Conservation (phyloP, 2,888 invertebrate species). For the Gonocerus acuteangulatus region DNA sequence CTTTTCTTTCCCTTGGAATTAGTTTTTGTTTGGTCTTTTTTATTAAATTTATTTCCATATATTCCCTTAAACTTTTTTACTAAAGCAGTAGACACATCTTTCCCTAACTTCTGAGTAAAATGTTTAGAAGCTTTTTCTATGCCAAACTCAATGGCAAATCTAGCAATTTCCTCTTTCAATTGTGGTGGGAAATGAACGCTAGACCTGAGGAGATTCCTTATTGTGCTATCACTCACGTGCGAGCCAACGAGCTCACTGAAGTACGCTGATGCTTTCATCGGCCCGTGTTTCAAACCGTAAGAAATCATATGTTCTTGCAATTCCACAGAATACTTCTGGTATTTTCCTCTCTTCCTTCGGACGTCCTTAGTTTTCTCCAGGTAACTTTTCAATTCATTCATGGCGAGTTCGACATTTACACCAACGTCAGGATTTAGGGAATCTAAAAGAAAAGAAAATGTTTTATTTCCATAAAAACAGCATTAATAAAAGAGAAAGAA, state of each 20-base stretch:
- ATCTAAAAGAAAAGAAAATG: not conserved
- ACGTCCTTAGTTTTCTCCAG: constrained; percentile 34
- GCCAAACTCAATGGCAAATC: constrained; percentile 32
- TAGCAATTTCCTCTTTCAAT: constrained; percentile 35
- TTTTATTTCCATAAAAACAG: not conserved
- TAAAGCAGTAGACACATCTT: constrained; percentile 27
- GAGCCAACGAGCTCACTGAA: constrained; percentile 33
- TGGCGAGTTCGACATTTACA: constrained; percentile 29
- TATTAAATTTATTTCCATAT: constrained; percentile 10
- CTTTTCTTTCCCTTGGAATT: constrained; percentile 5
- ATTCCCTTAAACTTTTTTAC: constrained; percentile 33
- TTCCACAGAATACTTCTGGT: constrained; percentile 34
- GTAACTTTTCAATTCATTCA: constrained; percentile 32
- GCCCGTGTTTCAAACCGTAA: constrained; percentile 33
- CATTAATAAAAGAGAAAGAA: not conserved
- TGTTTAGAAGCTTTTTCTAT: constrained; percentile 30
- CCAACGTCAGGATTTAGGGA: constrained; percentile 10
- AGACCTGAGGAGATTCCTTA: constrained; percentile 34
- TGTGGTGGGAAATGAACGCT: constrained; percentile 30
- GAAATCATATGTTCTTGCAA: constrained; percentile 34
- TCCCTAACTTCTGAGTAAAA: constrained; percentile 32
- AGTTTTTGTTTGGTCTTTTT: not conserved
- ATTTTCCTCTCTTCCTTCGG: constrained; percentile 33
- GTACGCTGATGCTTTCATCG: constrained; percentile 29
- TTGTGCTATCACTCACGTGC: constrained; percentile 35